Percentiles rank a stretch among this genome's conserved stretches.
Evolutionary conservation across 2,797 vertebrate species (phyloP).

Genomic region (Coregonus suidteri): DNA sequence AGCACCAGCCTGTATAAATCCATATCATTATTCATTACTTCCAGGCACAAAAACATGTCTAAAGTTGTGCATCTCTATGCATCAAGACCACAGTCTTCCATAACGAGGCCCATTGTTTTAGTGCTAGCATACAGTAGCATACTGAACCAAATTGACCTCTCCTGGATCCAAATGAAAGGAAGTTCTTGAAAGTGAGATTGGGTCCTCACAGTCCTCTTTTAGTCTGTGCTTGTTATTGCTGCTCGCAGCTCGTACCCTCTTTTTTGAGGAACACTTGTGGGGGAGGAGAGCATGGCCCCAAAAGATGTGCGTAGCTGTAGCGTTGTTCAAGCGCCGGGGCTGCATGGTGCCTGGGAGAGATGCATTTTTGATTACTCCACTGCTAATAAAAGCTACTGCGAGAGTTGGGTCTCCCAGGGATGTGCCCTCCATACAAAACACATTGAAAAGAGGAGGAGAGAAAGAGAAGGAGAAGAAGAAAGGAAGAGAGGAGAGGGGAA

Average conservation of each 20-base stretch:
- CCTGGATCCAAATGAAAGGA: background rate
- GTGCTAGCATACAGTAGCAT: background rate
- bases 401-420: background rate
- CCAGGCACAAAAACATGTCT: background rate
- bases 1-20: too few species aligned
- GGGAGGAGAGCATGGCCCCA: background rate
- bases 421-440: background rate
- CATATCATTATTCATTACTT: too few species aligned
- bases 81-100: background rate
- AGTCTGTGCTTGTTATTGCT: background rate
- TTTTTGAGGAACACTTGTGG: background rate
- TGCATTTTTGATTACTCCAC: slow-evolving; percentile 29
- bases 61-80: background rate
- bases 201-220: background rate
- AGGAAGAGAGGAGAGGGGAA: background rate
- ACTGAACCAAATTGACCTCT: background rate
- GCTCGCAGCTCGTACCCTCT: background rate
- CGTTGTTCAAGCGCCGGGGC: slow-evolving; percentile 21
- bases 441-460: slow-evolving; percentile 7
- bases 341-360: slow-evolving; percentile 10
- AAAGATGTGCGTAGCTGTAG: slow-evolving; percentile 10
- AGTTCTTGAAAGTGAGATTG: background rate
- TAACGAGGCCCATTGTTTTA: background rate
- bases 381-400: slow-evolving; percentile 24
- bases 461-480: background rate